phyloP scores from a whole-genome alignment of 2,113 vertebrate species.

The Carassius auratus region DNA sequence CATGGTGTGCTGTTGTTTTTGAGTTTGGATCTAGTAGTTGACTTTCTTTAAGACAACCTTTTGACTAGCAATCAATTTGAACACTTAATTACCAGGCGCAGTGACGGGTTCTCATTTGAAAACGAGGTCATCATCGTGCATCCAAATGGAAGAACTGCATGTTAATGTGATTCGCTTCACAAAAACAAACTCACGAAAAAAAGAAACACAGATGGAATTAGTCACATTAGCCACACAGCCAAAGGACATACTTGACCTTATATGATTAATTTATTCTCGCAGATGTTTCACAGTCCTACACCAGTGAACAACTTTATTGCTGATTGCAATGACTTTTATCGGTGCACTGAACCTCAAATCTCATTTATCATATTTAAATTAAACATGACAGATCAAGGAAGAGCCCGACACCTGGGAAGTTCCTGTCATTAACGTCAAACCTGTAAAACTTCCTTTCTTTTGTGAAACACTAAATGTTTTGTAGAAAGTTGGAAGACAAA shows the following conservation, averaged over 20 bases:
- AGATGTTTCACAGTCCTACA: constrained; percentile 11
- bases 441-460: not conserved
- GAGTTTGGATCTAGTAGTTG: not conserved
- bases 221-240: constrained; percentile 23
- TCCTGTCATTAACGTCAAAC: not conserved
- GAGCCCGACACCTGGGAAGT: not conserved
- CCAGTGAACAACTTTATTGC: not conserved
- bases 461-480: not conserved
- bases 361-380: not conserved
- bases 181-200: not conserved
- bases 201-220: constrained; percentile 21
- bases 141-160: constrained; percentile 19
- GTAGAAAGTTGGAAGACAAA: not conserved
- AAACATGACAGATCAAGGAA: not conserved
- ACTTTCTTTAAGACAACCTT: not conserved
- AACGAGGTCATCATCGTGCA: not conserved
- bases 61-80: constrained; percentile 20
- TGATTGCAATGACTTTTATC: not conserved
- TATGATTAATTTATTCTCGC: constrained; percentile 13
- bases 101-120: not conserved
- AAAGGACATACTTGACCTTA: constrained; percentile 38
- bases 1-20: not conserved
- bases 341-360: not conserved
- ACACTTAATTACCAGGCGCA: not conserved
- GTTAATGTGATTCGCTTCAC: not conserved